Percentiles rank a stretch among this genome's conserved stretches.
Evolutionary conservation across 2,888 invertebrate genomes (phyloP).

Genomic region (Leucophora obtusa): DNA sequence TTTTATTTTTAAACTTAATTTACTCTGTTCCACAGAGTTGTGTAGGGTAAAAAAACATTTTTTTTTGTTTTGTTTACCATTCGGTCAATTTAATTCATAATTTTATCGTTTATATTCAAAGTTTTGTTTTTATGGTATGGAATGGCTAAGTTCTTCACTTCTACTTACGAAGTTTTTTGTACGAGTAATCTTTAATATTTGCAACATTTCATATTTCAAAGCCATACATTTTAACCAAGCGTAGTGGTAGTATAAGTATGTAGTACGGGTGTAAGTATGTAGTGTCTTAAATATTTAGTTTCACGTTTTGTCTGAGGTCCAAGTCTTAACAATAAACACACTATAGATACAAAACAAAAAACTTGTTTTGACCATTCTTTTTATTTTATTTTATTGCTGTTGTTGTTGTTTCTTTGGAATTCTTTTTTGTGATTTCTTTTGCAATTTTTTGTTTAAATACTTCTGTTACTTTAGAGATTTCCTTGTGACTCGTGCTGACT

Average conservation of each 20-base stretch:
- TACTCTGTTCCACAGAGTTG: too few species aligned
- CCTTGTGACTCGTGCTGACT: slow-evolving; percentile 62
- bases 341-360: slow-evolving; percentile 17
- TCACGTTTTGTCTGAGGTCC: slow-evolving; percentile 45
- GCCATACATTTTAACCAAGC: slow-evolving; percentile 38
- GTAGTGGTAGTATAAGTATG: slow-evolving; percentile 25
- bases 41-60: too few species aligned
- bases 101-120: slow-evolving; percentile 40
- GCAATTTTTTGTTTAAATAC: slow-evolving; percentile 42
- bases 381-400: neutral
- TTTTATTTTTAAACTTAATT: too few species aligned
- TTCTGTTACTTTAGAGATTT: slow-evolving; percentile 62
- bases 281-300: slow-evolving; percentile 43
- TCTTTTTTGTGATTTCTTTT: slow-evolving; percentile 51
- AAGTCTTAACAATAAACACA: slow-evolving; percentile 34
- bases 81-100: slow-evolving; percentile 61
- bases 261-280: slow-evolving; percentile 22
- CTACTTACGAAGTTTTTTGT: slow-evolving; percentile 11
- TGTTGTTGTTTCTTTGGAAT: slow-evolving; percentile 51
- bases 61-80: slow-evolving; percentile 31
- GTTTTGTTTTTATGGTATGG: slow-evolving; percentile 19
- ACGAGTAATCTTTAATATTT: slow-evolving; percentile 34
- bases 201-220: slow-evolving; percentile 29
- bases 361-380: slow-evolving; percentile 55
- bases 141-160: slow-evolving; percentile 14